These are phyloP conservation scores for Botia almorhae DNA, from an alignment of 2,797 vertebrate species.

Conservation along the genomic window DNA sequence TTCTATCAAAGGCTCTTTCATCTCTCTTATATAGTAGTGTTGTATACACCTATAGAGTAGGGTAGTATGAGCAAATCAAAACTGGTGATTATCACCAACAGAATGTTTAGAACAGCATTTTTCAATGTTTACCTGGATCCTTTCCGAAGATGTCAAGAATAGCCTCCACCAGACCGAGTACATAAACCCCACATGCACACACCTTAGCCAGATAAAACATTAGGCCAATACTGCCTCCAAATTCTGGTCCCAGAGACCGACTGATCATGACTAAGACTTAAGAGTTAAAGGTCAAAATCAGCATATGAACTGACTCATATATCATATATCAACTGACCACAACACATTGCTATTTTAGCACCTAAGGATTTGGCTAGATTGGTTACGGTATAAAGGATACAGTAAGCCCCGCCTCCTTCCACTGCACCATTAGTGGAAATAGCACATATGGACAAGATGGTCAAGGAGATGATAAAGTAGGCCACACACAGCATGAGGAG, in stretches of 20 bases:
- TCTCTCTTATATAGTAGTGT: not conserved
- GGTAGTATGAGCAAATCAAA: not conserved
- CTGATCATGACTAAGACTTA: constrained; percentile 88
- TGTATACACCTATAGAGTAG: not conserved
- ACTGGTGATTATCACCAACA: not conserved
- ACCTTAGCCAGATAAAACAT: constrained; percentile 95
- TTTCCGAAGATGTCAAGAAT: constrained; percentile 86
- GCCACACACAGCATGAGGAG: constrained; percentile 89
- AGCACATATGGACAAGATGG: constrained; percentile 90
- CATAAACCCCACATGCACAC: constrained; percentile 88
- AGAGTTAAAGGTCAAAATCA: constrained; percentile 57
- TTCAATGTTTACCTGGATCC: constrained; percentile 74
- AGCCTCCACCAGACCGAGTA: constrained; percentile 90
- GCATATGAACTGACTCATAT: not conserved
- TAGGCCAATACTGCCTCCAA: constrained; percentile 91
- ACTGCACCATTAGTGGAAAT: constrained; percentile 94
- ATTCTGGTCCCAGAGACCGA: constrained; percentile 90
- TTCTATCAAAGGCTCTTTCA: not conserved
- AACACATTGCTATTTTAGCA: not conserved
- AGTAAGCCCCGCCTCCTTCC: constrained; percentile 90
- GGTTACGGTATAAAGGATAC: constrained; percentile 80
- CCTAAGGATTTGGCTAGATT: not conserved
- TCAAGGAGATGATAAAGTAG: constrained; percentile 88
- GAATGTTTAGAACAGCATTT: not conserved
- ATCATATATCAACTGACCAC: not conserved